These are phyloP conservation scores for Nomada lathburiana DNA, from an alignment of 2,888 invertebrate species.

Conservation along the genomic window DNA sequence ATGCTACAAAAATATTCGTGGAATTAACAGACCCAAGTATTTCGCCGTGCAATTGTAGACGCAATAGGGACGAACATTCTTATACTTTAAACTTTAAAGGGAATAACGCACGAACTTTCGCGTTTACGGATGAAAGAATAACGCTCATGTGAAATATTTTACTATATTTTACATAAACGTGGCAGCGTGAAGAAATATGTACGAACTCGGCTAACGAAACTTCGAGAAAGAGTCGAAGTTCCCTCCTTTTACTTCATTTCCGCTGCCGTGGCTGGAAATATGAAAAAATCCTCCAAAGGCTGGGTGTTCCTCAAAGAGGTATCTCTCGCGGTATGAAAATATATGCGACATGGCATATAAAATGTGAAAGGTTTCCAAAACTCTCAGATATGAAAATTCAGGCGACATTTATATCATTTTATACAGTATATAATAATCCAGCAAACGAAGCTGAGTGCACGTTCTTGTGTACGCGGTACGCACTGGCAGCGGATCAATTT, in stretches of 20 bases:
- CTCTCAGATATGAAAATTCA: not conserved
- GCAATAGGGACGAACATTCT: not conserved
- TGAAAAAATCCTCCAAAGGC: conserved; percentile 1
- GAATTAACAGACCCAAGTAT: not conserved
- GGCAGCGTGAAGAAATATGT: not conserved
- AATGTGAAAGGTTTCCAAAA: not conserved
- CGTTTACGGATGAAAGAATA: not conserved
- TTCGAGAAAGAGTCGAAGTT: not conserved
- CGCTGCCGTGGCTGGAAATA: not conserved
- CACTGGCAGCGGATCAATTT: no score
- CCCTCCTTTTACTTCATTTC: not conserved
- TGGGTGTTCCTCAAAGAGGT: not conserved
- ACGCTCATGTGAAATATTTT: not conserved
- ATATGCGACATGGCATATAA: not conserved
- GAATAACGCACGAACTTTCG: not conserved
- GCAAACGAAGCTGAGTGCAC: no score
- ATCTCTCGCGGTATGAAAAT: not conserved
- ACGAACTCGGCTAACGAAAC: not conserved
- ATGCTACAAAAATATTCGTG: not conserved
- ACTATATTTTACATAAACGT: conserved; percentile 1
- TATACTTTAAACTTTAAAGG: conserved; percentile 16
- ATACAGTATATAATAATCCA: not conserved
- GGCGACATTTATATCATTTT: not conserved
- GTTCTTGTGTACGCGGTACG: no score
- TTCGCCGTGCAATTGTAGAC: no score